These are phyloP conservation scores for Entelurus aequoreus DNA, from an alignment of 2,113 vertebrate species.

Conservation along the genomic window DNA sequence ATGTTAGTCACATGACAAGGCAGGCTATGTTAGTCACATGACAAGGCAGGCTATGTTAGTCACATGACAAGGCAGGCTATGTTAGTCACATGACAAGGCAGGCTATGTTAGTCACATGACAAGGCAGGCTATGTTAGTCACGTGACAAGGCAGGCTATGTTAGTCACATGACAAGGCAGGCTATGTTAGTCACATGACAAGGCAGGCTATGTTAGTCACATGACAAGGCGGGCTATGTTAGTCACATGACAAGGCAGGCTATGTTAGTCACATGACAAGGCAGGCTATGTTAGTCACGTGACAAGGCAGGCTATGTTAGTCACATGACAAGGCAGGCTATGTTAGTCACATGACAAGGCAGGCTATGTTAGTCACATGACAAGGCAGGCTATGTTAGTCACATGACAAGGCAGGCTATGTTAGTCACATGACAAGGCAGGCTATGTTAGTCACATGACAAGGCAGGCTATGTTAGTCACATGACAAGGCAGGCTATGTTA, in stretches of 20 bases:
- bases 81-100: conserved; percentile 54
- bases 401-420: conserved; percentile 49
- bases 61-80: conserved; percentile 52
- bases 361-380: conserved; percentile 40
- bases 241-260: conserved; percentile 55
- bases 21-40: conserved; percentile 38
- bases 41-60: conserved; percentile 45
- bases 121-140: too few species aligned
- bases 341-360: conserved; percentile 54
- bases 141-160: too few species aligned
- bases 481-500: conserved; percentile 48
- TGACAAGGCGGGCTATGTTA: too few species aligned
- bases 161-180: conserved; percentile 55
- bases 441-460: conserved; percentile 44
- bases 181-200: conserved; percentile 44
- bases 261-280: conserved; percentile 49
- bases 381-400: conserved; percentile 40
- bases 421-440: conserved; percentile 55
- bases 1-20: conserved; percentile 49
- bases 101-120: conserved; percentile 40
- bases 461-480: conserved; percentile 35
- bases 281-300: too few species aligned
- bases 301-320: conserved; percentile 7
- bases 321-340: conserved; percentile 52
- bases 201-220: too few species aligned